Evolutionary conservation across 2,113 vertebrate species (phyloP).

Genomic region (Cinclus cinclus): DNA sequence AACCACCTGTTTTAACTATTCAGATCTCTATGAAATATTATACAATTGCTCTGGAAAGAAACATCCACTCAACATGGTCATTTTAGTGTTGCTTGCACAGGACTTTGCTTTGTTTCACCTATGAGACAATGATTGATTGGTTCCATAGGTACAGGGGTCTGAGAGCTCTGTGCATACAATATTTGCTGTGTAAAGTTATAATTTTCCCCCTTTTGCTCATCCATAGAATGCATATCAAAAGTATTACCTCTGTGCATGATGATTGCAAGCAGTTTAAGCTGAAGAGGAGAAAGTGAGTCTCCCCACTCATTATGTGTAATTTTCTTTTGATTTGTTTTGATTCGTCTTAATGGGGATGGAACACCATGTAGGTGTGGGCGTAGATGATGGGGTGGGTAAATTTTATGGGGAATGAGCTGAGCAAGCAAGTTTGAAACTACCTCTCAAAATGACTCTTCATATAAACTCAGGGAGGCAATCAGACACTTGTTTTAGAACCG

Average conservation of each 20-base stretch:
- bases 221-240: not conserved
- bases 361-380: constrained; percentile 22
- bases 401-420: constrained; percentile 38
- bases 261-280: not conserved
- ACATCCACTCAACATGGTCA: not conserved
- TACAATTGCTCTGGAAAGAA: not conserved
- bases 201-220: not conserved
- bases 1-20: not conserved
- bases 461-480: not conserved
- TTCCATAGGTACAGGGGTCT: not conserved
- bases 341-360: constrained; percentile 12
- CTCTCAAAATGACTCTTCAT: constrained; percentile 1
- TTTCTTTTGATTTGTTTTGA: constrained; percentile 63
- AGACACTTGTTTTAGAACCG: constrained; percentile 16
- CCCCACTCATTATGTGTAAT: constrained; percentile 57
- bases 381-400: constrained; percentile 28
- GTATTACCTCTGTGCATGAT: not conserved
- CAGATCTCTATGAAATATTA: not conserved
- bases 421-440: constrained; percentile 29
- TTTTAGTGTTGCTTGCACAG: not conserved
- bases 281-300: constrained; percentile 53
- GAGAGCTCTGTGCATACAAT: not conserved
- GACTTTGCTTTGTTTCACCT: not conserved
- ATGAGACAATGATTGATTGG: not conserved
- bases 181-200: not conserved